Evolutionary conservation across 2,888 invertebrate species (phyloP).

Genomic region (Syrista parreyssii): DNA sequence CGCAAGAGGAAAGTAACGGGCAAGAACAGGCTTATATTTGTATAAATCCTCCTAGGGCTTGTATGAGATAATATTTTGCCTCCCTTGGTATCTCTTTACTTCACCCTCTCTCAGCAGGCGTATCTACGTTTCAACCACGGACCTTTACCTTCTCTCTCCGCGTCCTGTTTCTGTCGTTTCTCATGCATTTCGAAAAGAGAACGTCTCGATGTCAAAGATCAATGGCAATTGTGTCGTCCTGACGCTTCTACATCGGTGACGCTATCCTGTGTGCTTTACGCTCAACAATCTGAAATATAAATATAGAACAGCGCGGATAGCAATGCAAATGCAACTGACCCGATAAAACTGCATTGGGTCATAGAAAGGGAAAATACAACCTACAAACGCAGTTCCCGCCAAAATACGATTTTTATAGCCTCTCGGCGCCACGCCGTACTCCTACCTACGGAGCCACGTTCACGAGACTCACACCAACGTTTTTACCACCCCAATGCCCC

Average conservation of each 20-base stretch:
- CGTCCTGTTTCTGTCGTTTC: not conserved
- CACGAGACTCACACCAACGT: not conserved
- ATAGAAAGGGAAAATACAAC: slow-evolving; percentile 62
- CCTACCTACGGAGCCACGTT: slow-evolving; percentile 5
- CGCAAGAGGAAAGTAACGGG: not conserved
- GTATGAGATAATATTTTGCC: not conserved
- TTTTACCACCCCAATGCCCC: not conserved
- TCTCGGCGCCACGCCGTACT: slow-evolving; percentile 37
- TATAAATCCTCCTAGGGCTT: not conserved
- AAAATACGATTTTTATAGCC: slow-evolving; percentile 56
- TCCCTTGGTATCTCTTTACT: not conserved
- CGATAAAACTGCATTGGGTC: slow-evolving; percentile 59
- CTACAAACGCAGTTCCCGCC: slow-evolving; percentile 50
- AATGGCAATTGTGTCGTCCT: not conserved
- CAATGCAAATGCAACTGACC: slow-evolving; percentile 58
- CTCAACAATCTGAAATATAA: not conserved
- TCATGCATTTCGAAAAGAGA: not conserved
- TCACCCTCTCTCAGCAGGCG: not conserved
- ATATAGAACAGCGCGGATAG: slow-evolving; percentile 26
- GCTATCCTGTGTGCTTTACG: not conserved
- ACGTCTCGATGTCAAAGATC: not conserved
- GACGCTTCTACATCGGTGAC: not conserved
- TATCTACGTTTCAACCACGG: not conserved
- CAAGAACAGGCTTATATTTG: not conserved
- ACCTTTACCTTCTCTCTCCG: not conserved